phyloP scores from a whole-genome alignment of 2,888 invertebrate genomes.

The Deroplatys truncata region DNA sequence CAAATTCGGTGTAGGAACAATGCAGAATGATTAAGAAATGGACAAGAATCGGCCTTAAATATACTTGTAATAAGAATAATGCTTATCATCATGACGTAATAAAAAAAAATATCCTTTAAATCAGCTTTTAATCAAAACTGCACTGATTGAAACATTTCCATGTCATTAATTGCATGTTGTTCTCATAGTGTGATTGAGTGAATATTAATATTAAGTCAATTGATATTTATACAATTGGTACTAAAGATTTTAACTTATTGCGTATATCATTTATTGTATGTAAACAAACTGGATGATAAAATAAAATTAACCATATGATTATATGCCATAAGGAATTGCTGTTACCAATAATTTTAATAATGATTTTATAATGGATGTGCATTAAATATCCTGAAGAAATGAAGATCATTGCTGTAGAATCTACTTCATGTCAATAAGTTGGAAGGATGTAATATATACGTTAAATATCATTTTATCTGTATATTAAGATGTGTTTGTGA shows the following conservation, averaged over 20 bases:
- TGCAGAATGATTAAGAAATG: neutral
- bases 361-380: neutral
- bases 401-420: neutral
- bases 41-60: neutral
- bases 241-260: neutral
- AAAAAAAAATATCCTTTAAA: neutral
- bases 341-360: neutral
- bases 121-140: neutral
- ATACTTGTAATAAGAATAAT: neutral
- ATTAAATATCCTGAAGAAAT: neutral
- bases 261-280: neutral
- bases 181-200: neutral
- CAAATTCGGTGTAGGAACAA: neutral
- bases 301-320: neutral
- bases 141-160: neutral
- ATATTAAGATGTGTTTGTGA: neutral
- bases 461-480: neutral
- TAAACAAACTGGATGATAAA: neutral
- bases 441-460: neutral
- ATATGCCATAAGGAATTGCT: neutral
- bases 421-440: neutral
- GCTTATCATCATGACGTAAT: neutral
- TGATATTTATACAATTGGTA: neutral
- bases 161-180: neutral
- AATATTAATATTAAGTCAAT: neutral